Evolutionary conservation across 2,113 vertebrate species (phyloP).

Genomic region (Dasyprocta punctata): DNA sequence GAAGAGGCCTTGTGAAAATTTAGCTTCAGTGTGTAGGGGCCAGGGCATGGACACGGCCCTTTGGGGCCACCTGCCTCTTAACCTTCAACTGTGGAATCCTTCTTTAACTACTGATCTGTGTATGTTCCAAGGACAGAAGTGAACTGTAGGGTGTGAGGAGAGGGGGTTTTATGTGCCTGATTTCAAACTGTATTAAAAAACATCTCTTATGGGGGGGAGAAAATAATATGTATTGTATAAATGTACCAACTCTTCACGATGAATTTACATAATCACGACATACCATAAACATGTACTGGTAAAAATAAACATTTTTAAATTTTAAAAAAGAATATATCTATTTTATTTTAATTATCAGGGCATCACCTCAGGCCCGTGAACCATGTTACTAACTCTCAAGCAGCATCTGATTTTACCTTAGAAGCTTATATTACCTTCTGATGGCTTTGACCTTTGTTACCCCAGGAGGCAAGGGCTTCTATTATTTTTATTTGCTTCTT

Average conservation of each 20-base stretch:
- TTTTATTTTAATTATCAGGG: neutral
- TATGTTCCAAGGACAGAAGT: neutral
- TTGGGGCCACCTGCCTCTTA: neutral
- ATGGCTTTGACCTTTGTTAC: constrained; percentile 13
- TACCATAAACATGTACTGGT: neutral
- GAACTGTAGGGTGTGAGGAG: neutral
- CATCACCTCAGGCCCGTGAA: neutral
- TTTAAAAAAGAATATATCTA: neutral
- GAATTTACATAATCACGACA: neutral
- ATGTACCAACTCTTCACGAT: neutral
- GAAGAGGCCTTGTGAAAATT: neutral
- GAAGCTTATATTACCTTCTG: neutral
- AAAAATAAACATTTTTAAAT: neutral
- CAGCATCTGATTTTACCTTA: neutral
- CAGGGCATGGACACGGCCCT: neutral
- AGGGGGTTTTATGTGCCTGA: neutral
- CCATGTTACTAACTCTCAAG: neutral
- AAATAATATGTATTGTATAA: neutral
- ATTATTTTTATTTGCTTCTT: neutral
- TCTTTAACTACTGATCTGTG: neutral
- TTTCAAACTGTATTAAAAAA: neutral
- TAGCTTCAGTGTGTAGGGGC: neutral
- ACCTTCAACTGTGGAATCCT: neutral
- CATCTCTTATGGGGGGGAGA: neutral
- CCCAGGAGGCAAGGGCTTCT: neutral